phyloP scores from a whole-genome alignment of 2,113 vertebrate species.

The Dicentrarchus labrax region DNA sequence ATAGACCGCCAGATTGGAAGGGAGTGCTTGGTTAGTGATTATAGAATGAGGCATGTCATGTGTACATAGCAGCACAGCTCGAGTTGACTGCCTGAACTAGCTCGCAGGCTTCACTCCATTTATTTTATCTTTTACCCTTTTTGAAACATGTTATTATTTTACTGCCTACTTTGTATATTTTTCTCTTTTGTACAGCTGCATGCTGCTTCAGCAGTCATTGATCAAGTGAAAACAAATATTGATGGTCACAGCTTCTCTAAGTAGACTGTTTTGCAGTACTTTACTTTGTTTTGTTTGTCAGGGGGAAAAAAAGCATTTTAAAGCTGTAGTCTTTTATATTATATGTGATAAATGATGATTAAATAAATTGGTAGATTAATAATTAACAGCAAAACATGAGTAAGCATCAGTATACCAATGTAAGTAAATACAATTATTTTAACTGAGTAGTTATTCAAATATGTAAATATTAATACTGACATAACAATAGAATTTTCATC shows the following conservation, averaged over 20 bases:
- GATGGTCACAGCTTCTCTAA: background rate
- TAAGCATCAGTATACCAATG: background rate
- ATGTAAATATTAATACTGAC: too few species aligned
- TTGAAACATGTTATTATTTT: too few species aligned
- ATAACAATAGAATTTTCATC: background rate
- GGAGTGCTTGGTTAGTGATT: too few species aligned
- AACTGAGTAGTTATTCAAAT: background rate
- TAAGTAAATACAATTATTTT: background rate
- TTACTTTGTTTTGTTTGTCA: background rate
- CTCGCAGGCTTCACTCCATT: too few species aligned
- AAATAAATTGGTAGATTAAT: background rate
- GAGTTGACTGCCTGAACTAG: too few species aligned
- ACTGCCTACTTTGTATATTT: too few species aligned
- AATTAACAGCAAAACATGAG: background rate
- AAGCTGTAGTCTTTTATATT: background rate
- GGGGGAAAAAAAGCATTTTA: background rate
- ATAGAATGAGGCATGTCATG: too few species aligned
- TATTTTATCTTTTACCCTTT: too few species aligned
- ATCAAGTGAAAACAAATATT: background rate
- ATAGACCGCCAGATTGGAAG: too few species aligned
- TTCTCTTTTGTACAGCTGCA: too few species aligned
- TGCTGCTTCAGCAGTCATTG: background rate
- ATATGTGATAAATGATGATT: background rate
- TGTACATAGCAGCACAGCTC: too few species aligned
- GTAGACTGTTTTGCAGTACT: background rate